Conservation (phyloP, 1,140 invertebrate species). For the Solen grandis region DNA sequence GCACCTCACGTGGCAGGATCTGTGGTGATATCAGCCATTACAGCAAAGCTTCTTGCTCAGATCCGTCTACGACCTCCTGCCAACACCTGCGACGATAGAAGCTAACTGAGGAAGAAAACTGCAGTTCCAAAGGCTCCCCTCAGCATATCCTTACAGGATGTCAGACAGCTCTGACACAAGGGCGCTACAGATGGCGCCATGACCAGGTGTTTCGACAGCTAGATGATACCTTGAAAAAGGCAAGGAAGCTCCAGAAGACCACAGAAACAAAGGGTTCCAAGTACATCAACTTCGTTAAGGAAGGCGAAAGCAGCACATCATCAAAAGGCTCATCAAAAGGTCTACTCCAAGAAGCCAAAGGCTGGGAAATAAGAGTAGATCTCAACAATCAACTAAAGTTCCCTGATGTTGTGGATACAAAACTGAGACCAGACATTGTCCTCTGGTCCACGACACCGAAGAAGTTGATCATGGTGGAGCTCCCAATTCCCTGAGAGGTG, state of each 20-base stretch:
- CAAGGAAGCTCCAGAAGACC: too few relatives aligned
- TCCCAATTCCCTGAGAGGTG: conserved; percentile 19
- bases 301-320: not conserved
- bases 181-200: conserved; percentile 1
- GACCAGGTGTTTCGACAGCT: too few relatives aligned
- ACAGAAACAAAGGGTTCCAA: not conserved
- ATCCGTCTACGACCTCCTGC: too few relatives aligned
- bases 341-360: conserved; percentile 27
- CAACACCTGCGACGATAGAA: conserved; percentile 4
- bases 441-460: conserved; percentile 6
- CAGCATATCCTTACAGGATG: too few relatives aligned
- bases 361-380: too few relatives aligned
- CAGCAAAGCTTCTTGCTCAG: conserved; percentile 19
- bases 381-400: not conserved
- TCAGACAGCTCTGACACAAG: not conserved
- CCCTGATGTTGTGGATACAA: conserved; percentile 36
- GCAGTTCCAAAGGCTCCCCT: conserved; percentile 1
- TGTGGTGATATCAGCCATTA: conserved; percentile 15
- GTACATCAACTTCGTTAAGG: conserved; percentile 8
- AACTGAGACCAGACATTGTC: too few relatives aligned
- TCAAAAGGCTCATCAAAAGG: not conserved
- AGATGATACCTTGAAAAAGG: conserved; percentile 3
- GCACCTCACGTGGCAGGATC: conserved; percentile 11
- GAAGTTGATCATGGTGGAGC: too few relatives aligned
- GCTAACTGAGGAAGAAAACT: conserved; percentile 9